phyloP scores from a whole-genome alignment of 2,888 invertebrate genomes.

The Archips crataeganus region DNA sequence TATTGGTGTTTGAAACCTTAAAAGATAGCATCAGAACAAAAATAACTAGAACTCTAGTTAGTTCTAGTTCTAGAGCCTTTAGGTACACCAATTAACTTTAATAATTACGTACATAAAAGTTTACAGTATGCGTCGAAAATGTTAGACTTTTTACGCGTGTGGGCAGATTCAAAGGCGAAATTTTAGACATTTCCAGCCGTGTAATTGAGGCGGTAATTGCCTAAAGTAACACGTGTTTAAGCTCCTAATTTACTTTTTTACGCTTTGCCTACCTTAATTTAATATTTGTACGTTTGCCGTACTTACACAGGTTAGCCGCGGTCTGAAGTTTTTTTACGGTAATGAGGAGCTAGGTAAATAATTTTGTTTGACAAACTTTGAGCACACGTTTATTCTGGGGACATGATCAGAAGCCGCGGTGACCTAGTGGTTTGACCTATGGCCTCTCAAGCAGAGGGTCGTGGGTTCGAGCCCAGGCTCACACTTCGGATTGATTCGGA shows the following conservation, averaged over 20 bases:
- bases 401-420: too few relatives aligned
- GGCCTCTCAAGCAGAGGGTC: too few relatives aligned
- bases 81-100: not conserved
- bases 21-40: too few relatives aligned
- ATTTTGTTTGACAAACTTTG: not conserved
- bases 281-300: constrained; percentile 1
- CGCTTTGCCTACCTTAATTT: constrained; percentile 27
- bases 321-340: not conserved
- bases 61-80: too few relatives aligned
- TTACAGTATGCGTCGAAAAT: not conserved
- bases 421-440: too few relatives aligned
- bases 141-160: not conserved
- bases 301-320: not conserved
- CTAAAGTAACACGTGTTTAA: constrained; percentile 38
- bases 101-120: not conserved
- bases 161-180: constrained; percentile 1
- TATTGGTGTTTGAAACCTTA: too few relatives aligned
- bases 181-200: constrained; percentile 9
- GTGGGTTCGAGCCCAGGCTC: too few relatives aligned
- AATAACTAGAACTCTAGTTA: too few relatives aligned
- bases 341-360: constrained; percentile 1
- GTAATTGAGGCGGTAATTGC: constrained; percentile 31
- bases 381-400: not conserved
- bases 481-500: too few relatives aligned
- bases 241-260: constrained; percentile 37